phyloP scores from a whole-genome alignment of 2,888 invertebrate species.

The Sesia bembeciformis region DNA sequence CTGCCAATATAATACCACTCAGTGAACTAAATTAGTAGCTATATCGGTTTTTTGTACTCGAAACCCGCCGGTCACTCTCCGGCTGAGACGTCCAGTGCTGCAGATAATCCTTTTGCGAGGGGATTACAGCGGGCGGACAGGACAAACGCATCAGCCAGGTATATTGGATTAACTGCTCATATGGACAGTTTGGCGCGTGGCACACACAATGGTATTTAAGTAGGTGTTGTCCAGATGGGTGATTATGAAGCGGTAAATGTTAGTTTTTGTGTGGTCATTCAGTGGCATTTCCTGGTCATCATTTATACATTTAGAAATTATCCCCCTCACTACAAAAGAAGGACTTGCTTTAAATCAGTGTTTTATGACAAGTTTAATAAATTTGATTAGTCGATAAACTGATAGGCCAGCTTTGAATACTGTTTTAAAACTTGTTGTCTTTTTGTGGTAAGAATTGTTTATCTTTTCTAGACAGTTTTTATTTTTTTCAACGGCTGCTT shows the following conservation, averaged over 20 bases:
- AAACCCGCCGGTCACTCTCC: slow-evolving; percentile 25
- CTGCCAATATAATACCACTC: too few species aligned
- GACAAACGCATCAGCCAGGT: slow-evolving; percentile 41
- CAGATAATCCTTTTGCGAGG: slow-evolving; percentile 47
- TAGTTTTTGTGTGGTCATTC: slow-evolving; percentile 6
- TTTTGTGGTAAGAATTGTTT: too few species aligned
- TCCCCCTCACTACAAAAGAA: too few species aligned
- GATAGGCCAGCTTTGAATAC: too few species aligned
- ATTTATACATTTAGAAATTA: slow-evolving; percentile 1
- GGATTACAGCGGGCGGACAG: slow-evolving; percentile 50
- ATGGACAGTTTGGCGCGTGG: slow-evolving; percentile 27
- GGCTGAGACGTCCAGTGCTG: slow-evolving; percentile 4
- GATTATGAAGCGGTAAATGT: slow-evolving; percentile 21
- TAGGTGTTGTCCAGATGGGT: slow-evolving; percentile 6
- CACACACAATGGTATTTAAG: neutral
- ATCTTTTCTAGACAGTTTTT: too few species aligned
- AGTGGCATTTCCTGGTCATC: slow-evolving; percentile 22
- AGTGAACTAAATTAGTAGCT: too few species aligned
- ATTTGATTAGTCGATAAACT: too few species aligned
- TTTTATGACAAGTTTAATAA: too few species aligned
- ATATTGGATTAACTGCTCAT: slow-evolving; percentile 43
- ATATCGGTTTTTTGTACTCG: too few species aligned
- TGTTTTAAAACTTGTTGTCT: too few species aligned
- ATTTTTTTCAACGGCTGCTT: too few species aligned
- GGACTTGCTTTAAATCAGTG: too few species aligned